Percentiles rank a stretch among this genome's conserved stretches.
Conservation (phyloP, 2,113 vertebrate genomes). For the Amblyopsis rosae region DNA sequence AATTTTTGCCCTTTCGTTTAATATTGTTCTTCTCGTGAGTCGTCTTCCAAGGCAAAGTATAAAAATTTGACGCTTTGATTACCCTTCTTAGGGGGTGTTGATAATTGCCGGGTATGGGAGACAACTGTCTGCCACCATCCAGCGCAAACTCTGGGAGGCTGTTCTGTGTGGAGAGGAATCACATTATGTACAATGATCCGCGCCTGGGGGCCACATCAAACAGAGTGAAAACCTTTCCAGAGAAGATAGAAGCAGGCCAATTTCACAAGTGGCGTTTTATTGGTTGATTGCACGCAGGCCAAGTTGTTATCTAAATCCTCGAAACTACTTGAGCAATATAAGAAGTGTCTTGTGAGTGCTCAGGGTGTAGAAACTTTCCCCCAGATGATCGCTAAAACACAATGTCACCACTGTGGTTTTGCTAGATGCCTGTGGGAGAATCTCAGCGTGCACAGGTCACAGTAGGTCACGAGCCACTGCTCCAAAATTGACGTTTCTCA, state of each 20-base stretch:
- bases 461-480: background rate
- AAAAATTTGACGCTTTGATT: constrained; percentile 46
- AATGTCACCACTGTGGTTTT: constrained; percentile 49
- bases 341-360: constrained; percentile 51
- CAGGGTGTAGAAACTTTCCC: constrained; percentile 35
- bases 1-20: constrained; percentile 25
- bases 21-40: constrained; percentile 36
- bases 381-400: constrained; percentile 39
- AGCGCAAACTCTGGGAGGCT: constrained; percentile 25
- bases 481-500: too few relatives aligned
- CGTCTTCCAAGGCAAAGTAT: constrained; percentile 43
- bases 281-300: constrained; percentile 72
- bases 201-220: constrained; percentile 65
- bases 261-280: constrained; percentile 73
- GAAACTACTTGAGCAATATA: constrained; percentile 64
- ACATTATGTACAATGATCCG: constrained; percentile 61
- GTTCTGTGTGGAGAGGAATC: constrained; percentile 52
- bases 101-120: constrained; percentile 60
- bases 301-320: constrained; percentile 76
- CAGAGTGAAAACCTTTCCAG: constrained; percentile 56
- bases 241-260: constrained; percentile 57
- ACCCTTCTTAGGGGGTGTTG: constrained; percentile 43
- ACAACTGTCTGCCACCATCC: constrained; percentile 32
- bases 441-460: constrained; percentile 11
- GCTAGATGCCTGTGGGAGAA: constrained; percentile 36